Percentiles rank a stretch among this genome's conserved stretches.
Evolutionary conservation across 2,888 invertebrate genomes (phyloP).

Genomic region (Yponomeuta malinellus): DNA sequence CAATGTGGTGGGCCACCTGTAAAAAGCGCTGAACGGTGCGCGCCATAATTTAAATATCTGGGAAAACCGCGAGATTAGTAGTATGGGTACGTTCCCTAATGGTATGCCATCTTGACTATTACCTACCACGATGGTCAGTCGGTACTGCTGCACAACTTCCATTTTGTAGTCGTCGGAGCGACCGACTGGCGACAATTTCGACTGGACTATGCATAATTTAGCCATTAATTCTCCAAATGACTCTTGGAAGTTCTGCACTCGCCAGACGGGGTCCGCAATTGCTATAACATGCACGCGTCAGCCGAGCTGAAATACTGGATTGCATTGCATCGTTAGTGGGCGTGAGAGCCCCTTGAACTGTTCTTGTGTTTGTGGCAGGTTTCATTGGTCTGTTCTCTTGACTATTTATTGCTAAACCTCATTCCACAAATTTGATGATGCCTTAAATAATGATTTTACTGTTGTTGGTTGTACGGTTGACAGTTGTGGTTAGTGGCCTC

Average conservation of each 20-base stretch:
- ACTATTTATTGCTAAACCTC: neutral
- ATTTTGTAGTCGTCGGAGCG: constrained; percentile 53
- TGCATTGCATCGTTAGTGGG: neutral
- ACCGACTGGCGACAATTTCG: constrained; percentile 60
- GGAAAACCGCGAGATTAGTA: no score
- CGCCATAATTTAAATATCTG: no score
- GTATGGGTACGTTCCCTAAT: no score
- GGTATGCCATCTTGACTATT: no score
- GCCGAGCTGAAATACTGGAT: constrained; percentile 24
- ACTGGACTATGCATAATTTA: constrained; percentile 69
- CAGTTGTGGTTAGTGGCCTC: neutral
- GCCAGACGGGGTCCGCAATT: constrained; percentile 57
- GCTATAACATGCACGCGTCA: constrained; percentile 48
- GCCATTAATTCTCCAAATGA: constrained; percentile 68
- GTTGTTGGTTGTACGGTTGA: neutral
- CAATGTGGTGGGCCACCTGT: no score
- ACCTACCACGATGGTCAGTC: constrained; percentile 35
- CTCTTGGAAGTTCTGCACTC: constrained; percentile 59
- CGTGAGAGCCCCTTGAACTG: neutral
- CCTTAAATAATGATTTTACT: neutral
- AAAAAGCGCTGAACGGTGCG: no score
- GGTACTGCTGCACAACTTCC: constrained; percentile 34
- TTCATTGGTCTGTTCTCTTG: neutral
- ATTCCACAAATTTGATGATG: neutral
- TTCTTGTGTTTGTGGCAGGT: neutral